These are phyloP conservation scores for Spodoptera picta DNA, from an alignment of 2,888 invertebrate genomes.

Conservation along the genomic window DNA sequence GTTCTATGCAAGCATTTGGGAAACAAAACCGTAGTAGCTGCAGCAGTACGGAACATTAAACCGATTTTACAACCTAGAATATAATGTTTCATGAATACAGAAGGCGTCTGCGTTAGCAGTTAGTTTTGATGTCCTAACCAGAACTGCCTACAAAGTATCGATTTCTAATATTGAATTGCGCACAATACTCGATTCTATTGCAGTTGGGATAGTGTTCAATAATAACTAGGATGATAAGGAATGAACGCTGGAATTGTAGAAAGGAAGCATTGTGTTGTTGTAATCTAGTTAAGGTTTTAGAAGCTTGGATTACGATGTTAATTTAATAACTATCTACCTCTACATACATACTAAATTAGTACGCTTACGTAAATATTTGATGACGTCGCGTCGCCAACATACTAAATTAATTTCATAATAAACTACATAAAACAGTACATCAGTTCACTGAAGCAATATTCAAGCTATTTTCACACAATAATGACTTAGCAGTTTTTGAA, in stretches of 20 bases:
- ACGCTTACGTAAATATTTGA: no score
- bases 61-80: no score
- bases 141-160: conserved; percentile 32
- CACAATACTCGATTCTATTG: conserved; percentile 7
- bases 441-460: conserved; percentile 1
- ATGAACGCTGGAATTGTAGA: conserved; percentile 45
- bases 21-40: no score
- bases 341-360: no score
- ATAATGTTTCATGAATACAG: neutral
- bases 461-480: conserved; percentile 1
- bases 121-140: conserved; percentile 11
- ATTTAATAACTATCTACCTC: no score
- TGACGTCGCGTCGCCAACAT: no score
- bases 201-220: conserved; percentile 32
- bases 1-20: no score
- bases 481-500: conserved; percentile 10
- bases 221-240: conserved; percentile 33
- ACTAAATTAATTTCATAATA: no score
- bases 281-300: no score
- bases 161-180: conserved; percentile 32
- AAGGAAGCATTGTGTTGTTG: neutral
- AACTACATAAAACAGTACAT: no score
- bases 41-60: no score
- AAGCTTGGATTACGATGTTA: no score
- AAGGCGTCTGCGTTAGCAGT: neutral